Conservation (phyloP, 2,797 vertebrate genomes). For the Sebastes itinus region DNA sequence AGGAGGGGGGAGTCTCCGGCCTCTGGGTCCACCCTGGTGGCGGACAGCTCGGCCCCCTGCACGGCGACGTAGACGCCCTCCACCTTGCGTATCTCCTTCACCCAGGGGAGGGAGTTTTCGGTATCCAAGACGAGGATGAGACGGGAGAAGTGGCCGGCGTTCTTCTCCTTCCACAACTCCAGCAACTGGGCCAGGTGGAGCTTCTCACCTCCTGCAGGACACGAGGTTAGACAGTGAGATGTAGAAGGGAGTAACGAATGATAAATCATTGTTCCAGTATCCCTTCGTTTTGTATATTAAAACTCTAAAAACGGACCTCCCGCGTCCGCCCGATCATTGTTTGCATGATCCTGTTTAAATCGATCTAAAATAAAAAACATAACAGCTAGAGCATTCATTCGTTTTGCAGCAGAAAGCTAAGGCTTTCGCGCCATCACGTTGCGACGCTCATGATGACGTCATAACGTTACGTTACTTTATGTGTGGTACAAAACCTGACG, state of each 20-base stretch:
- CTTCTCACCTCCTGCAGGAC: constrained; percentile 86
- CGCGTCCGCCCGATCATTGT: rapidly evolving
- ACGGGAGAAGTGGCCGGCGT: constrained; percentile 89
- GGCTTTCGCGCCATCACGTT: no score
- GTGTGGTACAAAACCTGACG: no score
- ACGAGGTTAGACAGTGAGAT: neutral
- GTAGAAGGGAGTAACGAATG: neutral
- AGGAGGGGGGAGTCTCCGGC: constrained; percentile 82
- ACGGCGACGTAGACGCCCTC: constrained; percentile 90
- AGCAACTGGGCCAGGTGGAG: constrained; percentile 88
- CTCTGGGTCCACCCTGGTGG: constrained; percentile 81
- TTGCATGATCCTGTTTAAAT: no score
- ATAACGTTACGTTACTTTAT: no score
- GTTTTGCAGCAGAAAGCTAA: no score
- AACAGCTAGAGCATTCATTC: no score
- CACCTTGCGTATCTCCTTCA: constrained; percentile 89
- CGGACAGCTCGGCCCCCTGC: constrained; percentile 89
- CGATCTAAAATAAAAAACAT: no score
- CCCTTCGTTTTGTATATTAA: neutral
- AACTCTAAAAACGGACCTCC: neutral
- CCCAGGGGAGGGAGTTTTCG: constrained; percentile 91
- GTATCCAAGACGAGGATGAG: constrained; percentile 94
- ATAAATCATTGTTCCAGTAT: neutral
- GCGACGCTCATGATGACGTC: no score
- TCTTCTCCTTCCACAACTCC: constrained; percentile 95